phyloP scores from a whole-genome alignment of 2,113 vertebrate species.

The Ondatra zibethicus region DNA sequence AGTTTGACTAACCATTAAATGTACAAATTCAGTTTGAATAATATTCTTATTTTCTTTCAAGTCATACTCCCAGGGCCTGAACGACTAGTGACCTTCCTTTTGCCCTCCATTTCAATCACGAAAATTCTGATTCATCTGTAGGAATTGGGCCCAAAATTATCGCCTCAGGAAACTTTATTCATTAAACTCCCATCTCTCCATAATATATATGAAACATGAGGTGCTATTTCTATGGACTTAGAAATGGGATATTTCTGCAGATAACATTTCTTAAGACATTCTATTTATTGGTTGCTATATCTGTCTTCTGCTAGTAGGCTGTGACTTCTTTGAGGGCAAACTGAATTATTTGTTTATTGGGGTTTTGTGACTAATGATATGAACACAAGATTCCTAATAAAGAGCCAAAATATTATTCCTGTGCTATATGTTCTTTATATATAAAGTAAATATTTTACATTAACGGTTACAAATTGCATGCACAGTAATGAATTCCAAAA shows the following conservation, averaged over 20 bases:
- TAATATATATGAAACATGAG: background rate
- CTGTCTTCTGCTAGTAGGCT: background rate
- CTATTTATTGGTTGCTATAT: background rate
- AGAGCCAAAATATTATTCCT: background rate
- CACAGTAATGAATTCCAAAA: slow-evolving; percentile 21
- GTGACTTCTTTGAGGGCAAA: background rate
- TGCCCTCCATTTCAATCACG: background rate
- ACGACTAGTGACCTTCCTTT: background rate
- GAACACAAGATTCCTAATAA: background rate
- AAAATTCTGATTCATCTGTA: slow-evolving; percentile 24
- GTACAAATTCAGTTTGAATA: background rate
- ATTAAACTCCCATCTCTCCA: background rate
- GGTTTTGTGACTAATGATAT: background rate
- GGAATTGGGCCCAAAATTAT: background rate
- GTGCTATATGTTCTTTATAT: background rate
- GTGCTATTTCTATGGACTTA: background rate
- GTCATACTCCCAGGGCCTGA: background rate
- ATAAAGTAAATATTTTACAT: slow-evolving; percentile 10
- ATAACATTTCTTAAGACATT: background rate
- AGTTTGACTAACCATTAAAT: slow-evolving; percentile 46
- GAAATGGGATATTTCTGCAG: background rate
- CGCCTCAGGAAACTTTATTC: background rate
- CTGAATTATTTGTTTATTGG: slow-evolving; percentile 30
- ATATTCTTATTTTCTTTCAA: slow-evolving; percentile 33
- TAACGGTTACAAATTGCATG: background rate